Evolutionary conservation across 2,797 vertebrate species (phyloP).

Genomic region (Picus viridis): DNA sequence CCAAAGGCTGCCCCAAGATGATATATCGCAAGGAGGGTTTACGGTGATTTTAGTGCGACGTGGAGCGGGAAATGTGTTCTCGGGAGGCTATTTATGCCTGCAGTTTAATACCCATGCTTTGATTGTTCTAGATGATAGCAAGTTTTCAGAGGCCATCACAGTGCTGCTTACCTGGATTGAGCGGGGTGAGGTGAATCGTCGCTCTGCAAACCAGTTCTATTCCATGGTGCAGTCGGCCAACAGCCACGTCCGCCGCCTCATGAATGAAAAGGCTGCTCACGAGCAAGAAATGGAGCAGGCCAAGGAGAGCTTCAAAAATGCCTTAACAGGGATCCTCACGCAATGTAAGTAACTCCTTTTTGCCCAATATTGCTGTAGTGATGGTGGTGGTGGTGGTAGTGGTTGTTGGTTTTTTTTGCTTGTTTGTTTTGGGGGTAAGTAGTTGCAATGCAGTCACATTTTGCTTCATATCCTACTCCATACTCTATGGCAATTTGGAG

Average conservation of each 20-base stretch:
- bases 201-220: conserved; percentile 93
- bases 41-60: conserved; percentile 49
- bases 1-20: conserved; percentile 16
- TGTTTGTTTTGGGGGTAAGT: conserved; percentile 80
- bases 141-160: conserved; percentile 88
- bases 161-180: conserved; percentile 94
- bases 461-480: conserved; percentile 73
- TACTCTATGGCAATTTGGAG: conserved; percentile 76
- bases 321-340: conserved; percentile 89
- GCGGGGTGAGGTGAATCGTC: conserved; percentile 92
- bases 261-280: conserved; percentile 91
- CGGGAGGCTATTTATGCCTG: conserved; percentile 18
- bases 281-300: conserved; percentile 94
- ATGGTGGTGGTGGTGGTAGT: conserved; percentile 65
- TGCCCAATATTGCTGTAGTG: conserved; percentile 27
- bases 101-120: conserved; percentile 51
- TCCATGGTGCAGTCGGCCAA: conserved; percentile 97
- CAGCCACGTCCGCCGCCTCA: conserved; percentile 91
- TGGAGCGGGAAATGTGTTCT: conserved; percentile 40
- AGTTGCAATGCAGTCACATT: conserved; percentile 74
- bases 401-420: neutral
- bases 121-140: conserved; percentile 86
- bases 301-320: conserved; percentile 91
- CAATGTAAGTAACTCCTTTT: conserved; percentile 90
- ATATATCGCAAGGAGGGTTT: conserved; percentile 29